These are phyloP conservation scores for Enteromius treurensis DNA, from an alignment of 2,797 vertebrate genomes.

Conservation along the genomic window DNA sequence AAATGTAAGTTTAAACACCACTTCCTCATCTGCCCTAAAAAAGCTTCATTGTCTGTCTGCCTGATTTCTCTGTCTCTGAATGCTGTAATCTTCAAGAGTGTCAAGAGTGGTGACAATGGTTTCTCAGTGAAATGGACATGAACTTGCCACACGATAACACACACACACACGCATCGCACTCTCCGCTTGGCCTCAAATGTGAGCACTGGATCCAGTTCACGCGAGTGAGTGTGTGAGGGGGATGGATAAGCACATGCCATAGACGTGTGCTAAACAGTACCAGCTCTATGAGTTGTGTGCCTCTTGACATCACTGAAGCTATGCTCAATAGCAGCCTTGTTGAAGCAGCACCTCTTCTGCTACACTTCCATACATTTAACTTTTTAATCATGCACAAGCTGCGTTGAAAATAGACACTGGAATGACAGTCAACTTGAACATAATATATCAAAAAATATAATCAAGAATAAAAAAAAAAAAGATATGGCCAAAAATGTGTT, in stretches of 20 bases:
- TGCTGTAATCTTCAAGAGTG: constrained; percentile 52
- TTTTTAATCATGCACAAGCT: not conserved
- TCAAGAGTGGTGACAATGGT: constrained; percentile 69
- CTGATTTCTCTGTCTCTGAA: not conserved
- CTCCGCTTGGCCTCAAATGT: constrained; percentile 14
- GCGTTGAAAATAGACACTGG: not conserved
- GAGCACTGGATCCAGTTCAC: constrained; percentile 14
- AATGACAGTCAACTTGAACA: not conserved
- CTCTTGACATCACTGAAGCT: constrained; percentile 67
- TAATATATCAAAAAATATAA: not conserved
- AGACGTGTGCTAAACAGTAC: constrained; percentile 65
- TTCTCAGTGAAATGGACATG: constrained; percentile 60
- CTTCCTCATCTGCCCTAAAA: constrained; percentile 35
- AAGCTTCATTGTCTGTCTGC: constrained; percentile 45
- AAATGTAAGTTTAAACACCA: constrained; percentile 7
- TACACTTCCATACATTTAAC: constrained; percentile 41
- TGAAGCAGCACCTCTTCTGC: constrained; percentile 17
- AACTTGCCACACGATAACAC: constrained; percentile 31
- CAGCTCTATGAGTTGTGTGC: constrained; percentile 60
- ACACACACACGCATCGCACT: constrained; percentile 8
- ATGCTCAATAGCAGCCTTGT: constrained; percentile 52
- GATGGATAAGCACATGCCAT: constrained; percentile 65
- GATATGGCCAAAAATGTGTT: not conserved
- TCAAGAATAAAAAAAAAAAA: not conserved
- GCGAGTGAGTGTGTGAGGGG: constrained; percentile 20